These are phyloP conservation scores for Rousettus madagascariensis DNA, from an alignment of 2,797 vertebrate genomes.

Conservation along the genomic window DNA sequence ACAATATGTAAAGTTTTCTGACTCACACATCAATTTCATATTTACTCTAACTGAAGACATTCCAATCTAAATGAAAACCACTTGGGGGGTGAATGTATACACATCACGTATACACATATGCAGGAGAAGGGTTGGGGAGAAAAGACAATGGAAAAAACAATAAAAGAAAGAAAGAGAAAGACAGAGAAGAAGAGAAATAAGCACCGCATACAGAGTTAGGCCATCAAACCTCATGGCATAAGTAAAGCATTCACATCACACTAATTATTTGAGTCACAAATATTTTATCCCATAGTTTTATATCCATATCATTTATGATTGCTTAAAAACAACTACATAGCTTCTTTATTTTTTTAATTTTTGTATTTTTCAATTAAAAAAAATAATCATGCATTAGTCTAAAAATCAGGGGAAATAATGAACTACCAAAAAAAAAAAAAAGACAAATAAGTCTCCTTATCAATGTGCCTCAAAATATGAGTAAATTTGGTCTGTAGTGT, in stretches of 20 bases:
- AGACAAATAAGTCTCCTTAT: neutral
- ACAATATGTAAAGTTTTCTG: neutral
- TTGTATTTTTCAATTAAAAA: neutral
- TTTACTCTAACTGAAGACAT: neutral
- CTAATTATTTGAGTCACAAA: neutral
- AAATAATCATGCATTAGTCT: neutral
- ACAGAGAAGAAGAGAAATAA: neutral
- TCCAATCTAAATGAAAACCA: neutral
- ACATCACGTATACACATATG: neutral
- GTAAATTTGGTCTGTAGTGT: neutral
- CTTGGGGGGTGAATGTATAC: neutral
- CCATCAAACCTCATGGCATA: neutral
- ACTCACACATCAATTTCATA: neutral
- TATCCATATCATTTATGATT: neutral
- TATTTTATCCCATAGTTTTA: neutral
- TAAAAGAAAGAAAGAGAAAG: too few relatives aligned
- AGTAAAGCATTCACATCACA: neutral
- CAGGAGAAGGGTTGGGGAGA: too few relatives aligned
- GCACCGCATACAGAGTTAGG: rapidly evolving
- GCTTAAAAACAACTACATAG: neutral
- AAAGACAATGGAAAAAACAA: neutral
- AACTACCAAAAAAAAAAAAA: neutral
- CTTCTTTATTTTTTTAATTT: neutral
- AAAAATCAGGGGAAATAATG: neutral
- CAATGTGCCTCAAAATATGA: neutral